These are phyloP conservation scores for Channallabes apus DNA, from an alignment of 2,797 vertebrate species.

Conservation along the genomic window DNA sequence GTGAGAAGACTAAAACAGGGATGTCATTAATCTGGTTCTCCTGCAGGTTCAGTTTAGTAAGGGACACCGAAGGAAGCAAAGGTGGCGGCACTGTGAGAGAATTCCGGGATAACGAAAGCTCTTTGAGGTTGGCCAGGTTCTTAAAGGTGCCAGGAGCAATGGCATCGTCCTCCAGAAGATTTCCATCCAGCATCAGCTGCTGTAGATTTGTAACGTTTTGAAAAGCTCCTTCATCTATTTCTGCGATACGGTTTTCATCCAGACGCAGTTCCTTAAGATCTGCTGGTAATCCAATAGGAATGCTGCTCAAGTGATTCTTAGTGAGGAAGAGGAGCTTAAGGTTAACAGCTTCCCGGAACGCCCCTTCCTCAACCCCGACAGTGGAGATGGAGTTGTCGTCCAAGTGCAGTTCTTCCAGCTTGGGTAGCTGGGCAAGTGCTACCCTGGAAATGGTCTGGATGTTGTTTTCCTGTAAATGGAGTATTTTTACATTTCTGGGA, in stretches of 20 bases:
- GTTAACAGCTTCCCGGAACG: conserved; percentile 90
- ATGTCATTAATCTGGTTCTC: conserved; percentile 96
- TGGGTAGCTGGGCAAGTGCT: conserved; percentile 88
- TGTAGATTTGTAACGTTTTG: conserved; percentile 91
- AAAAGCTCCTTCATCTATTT: conserved; percentile 92
- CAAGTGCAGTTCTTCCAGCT: conserved; percentile 91
- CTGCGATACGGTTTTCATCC: conserved; percentile 93
- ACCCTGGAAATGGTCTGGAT: conserved; percentile 95
- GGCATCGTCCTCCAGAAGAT: conserved; percentile 91
- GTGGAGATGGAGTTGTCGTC: conserved; percentile 99
- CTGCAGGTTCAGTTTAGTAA: conserved; percentile 89
- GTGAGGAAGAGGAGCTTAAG: conserved; percentile 95
- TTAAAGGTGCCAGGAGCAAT: conserved; percentile 92
- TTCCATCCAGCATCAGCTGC: conserved; percentile 92
- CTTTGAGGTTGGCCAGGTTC: conserved; percentile 87
- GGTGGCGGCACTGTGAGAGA: conserved; percentile 90
- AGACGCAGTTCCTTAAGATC: conserved; percentile 92
- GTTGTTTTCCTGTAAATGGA: conserved; percentile 98
- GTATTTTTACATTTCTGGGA: conserved; percentile 88
- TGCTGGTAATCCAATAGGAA: conserved; percentile 91
- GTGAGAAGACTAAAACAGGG: conserved; percentile 85
- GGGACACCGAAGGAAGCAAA: conserved; percentile 84
- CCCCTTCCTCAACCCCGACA: conserved; percentile 94
- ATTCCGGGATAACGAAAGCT: conserved; percentile 91
- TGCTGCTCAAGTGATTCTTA: conserved; percentile 96